Evolutionary conservation across 2,797 vertebrate species (phyloP).

Genomic region (Hippocampus kuda): DNA sequence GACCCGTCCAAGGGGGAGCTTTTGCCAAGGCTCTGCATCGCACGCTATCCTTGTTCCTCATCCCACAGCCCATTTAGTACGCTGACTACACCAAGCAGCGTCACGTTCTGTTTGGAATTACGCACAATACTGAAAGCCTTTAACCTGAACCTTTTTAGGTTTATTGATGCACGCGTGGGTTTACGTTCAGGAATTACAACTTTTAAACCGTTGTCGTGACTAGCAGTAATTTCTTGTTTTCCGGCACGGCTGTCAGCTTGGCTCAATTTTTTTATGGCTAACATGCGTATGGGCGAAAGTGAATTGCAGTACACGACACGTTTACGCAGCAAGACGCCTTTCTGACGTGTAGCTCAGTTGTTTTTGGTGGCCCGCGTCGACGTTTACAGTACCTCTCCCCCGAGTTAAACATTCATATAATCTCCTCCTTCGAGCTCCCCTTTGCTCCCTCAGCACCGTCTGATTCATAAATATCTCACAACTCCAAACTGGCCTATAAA

Average conservation of each 20-base stretch:
- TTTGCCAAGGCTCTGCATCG: slow-evolving; percentile 57
- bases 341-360: slow-evolving; percentile 38
- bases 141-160: slow-evolving; percentile 19
- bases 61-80: slow-evolving; percentile 46
- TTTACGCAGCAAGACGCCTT: slow-evolving; percentile 21
- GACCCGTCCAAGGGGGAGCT: slow-evolving; percentile 50
- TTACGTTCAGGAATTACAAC: slow-evolving; percentile 24
- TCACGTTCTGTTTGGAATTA: slow-evolving; percentile 18
- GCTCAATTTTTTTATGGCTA: slow-evolving; percentile 34
- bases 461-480: slow-evolving; percentile 34
- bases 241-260: slow-evolving; percentile 22
- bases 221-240: slow-evolving; percentile 34
- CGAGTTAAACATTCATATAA: slow-evolving; percentile 57
- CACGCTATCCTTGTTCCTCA: slow-evolving; percentile 57
- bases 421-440: slow-evolving; percentile 46
- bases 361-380: slow-evolving; percentile 48
- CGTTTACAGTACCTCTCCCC: slow-evolving; percentile 46
- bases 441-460: slow-evolving; percentile 30
- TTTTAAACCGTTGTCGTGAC: slow-evolving; percentile 32
- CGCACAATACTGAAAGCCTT: slow-evolving; percentile 19
- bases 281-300: slow-evolving; percentile 16
- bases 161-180: slow-evolving; percentile 29
- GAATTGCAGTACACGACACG: slow-evolving; percentile 16
- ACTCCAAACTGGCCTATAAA: slow-evolving; percentile 29
- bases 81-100: slow-evolving; percentile 15